Evolutionary conservation across 2,888 invertebrate species (phyloP).

Genomic region (Andrena fulva): DNA sequence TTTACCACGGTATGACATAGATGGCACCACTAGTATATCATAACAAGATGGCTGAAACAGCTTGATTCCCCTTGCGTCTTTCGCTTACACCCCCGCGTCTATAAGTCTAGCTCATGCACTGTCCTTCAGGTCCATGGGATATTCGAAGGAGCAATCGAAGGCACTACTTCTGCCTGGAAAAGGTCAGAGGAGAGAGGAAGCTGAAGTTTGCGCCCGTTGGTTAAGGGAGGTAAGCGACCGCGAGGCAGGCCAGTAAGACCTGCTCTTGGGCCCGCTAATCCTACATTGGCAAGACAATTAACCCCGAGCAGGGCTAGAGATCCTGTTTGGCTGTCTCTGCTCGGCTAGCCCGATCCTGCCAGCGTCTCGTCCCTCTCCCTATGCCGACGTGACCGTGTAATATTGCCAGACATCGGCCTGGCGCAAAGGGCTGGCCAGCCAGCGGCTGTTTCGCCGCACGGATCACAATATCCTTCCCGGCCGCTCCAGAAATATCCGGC

Average conservation of each 20-base stretch:
- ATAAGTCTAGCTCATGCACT: too few relatives aligned
- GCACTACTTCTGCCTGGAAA: neutral
- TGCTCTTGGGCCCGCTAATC: slow-evolving; percentile 73
- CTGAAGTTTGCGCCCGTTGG: slow-evolving; percentile 52
- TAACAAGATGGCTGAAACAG: too few relatives aligned
- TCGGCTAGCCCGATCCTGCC: slow-evolving; percentile 18
- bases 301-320: slow-evolving; percentile 74
- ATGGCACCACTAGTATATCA: too few relatives aligned
- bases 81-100: too few relatives aligned
- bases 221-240: slow-evolving; percentile 53
- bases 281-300: slow-evolving; percentile 81
- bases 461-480: slow-evolving; percentile 75
- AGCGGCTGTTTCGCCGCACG: slow-evolving; percentile 43
- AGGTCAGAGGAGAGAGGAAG: slow-evolving; percentile 36
- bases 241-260: slow-evolving; percentile 61
- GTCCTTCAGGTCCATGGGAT: too few relatives aligned
- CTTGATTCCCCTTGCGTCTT: too few relatives aligned
- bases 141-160: neutral
- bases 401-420: slow-evolving; percentile 62
- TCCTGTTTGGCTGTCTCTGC: slow-evolving; percentile 68
- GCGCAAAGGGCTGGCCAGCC: slow-evolving; percentile 40
- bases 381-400: slow-evolving; percentile 65
- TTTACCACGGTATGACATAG: too few relatives aligned
- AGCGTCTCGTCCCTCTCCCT: slow-evolving; percentile 18
- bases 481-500: slow-evolving; percentile 57